A percentile compares a stretch with the other conserved stretches of the same genome.
Evolutionary conservation across 2,888 invertebrate genomes (phyloP).

Genomic region (Watsonalla binaria): DNA sequence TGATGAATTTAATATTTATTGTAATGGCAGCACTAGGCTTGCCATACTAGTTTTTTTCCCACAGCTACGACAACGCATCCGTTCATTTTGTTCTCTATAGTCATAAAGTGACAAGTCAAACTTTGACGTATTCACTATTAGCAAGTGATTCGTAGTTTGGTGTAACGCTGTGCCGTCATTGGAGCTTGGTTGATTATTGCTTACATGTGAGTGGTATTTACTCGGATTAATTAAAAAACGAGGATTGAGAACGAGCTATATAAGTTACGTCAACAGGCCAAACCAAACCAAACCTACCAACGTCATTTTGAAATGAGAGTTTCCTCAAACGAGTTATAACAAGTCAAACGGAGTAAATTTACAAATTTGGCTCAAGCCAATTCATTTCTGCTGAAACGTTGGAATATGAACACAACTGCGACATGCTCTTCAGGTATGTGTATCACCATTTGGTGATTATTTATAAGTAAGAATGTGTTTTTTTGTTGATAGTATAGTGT

Average conservation of each 20-base stretch:
- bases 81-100: too few relatives aligned
- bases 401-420: conserved; percentile 29
- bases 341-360: conserved; percentile 9
- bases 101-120: too few relatives aligned
- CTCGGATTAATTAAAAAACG: too few relatives aligned
- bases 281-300: neutral
- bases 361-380: conserved; percentile 11
- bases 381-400: conserved; percentile 5
- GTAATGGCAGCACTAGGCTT: too few relatives aligned
- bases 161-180: too few relatives aligned
- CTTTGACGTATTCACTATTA: too few relatives aligned
- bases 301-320: conserved; percentile 1
- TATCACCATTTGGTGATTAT: neutral
- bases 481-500: conserved; percentile 7
- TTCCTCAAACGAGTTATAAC: conserved; percentile 21
- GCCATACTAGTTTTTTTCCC: too few relatives aligned
- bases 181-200: too few relatives aligned
- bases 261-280: neutral
- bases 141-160: too few relatives aligned
- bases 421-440: conserved; percentile 35
- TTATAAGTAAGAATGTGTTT: conserved; percentile 11
- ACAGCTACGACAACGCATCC: too few relatives aligned
- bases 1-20: too few relatives aligned
- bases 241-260: neutral
- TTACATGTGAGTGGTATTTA: too few relatives aligned